phyloP scores from a whole-genome alignment of 1,140 invertebrate genomes.

The Anagrus nilaparvatae region DNA sequence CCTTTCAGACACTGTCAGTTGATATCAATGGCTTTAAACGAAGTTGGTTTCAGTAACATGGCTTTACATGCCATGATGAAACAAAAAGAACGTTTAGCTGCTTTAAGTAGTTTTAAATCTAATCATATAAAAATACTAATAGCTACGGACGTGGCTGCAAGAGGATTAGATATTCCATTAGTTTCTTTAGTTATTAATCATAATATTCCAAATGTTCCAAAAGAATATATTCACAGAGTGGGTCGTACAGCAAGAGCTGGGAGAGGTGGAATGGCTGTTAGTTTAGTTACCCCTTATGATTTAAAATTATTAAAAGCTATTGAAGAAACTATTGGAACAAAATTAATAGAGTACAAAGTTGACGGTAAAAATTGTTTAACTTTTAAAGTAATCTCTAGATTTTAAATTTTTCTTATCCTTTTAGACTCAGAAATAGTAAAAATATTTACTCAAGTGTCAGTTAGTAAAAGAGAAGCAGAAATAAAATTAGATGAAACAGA shows the following conservation, averaged over 20 bases:
- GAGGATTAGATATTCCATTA: slow-evolving; percentile 81
- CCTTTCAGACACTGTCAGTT: slow-evolving; percentile 66
- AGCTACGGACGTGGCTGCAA: slow-evolving; percentile 92
- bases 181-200: slow-evolving; percentile 94
- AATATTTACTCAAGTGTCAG: slow-evolving; percentile 84
- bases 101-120: slow-evolving; percentile 78
- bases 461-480: slow-evolving; percentile 82
- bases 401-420: slow-evolving; percentile 18
- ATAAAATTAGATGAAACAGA: slow-evolving; percentile 84
- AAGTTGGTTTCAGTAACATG: slow-evolving; percentile 78
- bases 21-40: slow-evolving; percentile 73
- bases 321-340: slow-evolving; percentile 73
- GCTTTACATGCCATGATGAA: slow-evolving; percentile 78
- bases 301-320: slow-evolving; percentile 77
- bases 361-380: no score
- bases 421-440: slow-evolving; percentile 72
- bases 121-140: slow-evolving; percentile 78
- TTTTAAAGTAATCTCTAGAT: not conserved
- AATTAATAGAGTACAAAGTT: slow-evolving; percentile 76
- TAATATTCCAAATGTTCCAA: slow-evolving; percentile 76
- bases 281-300: slow-evolving; percentile 86
- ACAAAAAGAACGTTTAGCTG: slow-evolving; percentile 67
- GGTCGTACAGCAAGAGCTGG: slow-evolving; percentile 93
- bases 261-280: slow-evolving; percentile 73
- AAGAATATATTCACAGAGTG: slow-evolving; percentile 95